Conservation (phyloP, 2,888 invertebrate species). For the Agrochola macilenta region DNA sequence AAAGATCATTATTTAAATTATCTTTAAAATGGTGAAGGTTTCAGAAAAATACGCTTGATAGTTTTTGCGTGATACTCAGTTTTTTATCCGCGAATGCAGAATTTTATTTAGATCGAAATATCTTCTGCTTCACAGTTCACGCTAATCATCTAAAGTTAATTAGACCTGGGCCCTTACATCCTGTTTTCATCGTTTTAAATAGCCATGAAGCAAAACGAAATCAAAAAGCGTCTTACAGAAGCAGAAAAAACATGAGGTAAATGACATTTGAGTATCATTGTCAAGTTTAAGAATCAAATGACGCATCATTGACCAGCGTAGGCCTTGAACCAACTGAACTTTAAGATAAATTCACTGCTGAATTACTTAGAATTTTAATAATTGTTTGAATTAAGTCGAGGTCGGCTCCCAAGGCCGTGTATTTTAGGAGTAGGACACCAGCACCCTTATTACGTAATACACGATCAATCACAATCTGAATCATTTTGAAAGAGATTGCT, state of each 20-base stretch:
- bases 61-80: too few species aligned
- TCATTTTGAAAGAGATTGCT: too few species aligned
- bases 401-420: too few species aligned
- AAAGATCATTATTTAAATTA: too few species aligned
- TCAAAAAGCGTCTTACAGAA: constrained; percentile 15
- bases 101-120: neutral
- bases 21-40: too few species aligned
- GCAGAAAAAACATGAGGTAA: constrained; percentile 39
- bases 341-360: neutral
- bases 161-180: neutral
- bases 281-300: constrained; percentile 15
- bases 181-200: constrained; percentile 22
- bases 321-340: constrained; percentile 26
- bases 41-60: too few species aligned
- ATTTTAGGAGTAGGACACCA: too few species aligned
- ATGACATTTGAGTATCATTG: constrained; percentile 32
- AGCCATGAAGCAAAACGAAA: constrained; percentile 23
- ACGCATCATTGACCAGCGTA: neutral
- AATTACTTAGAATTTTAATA: neutral
- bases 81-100: neutral
- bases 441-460: too few species aligned
- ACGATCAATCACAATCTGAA: too few species aligned
- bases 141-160: neutral
- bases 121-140: neutral
- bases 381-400: neutral